phyloP scores from a whole-genome alignment of 2,113 vertebrate species.

The Dipodomys spectabilis region DNA sequence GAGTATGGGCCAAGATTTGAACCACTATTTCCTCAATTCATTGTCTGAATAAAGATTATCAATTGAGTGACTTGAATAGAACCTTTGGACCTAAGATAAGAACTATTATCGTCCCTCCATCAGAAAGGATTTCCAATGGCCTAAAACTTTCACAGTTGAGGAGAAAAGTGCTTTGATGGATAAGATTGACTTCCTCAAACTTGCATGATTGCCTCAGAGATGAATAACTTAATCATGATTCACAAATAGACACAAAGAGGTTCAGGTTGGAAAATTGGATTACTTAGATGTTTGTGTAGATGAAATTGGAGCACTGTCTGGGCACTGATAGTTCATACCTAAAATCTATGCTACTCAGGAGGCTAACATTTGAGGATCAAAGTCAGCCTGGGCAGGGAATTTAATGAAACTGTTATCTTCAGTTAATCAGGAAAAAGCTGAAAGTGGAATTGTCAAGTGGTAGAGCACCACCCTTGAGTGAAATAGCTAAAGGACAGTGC shows the following conservation, averaged over 20 bases:
- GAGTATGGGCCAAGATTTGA: background rate
- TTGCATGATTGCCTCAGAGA: accelerated
- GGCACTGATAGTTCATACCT: too few relatives aligned
- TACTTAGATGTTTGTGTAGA: background rate
- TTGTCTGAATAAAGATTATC: background rate
- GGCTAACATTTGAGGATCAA: too few relatives aligned
- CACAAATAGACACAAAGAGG: background rate
- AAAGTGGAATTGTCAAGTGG: too few relatives aligned
- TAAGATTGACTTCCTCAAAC: background rate
- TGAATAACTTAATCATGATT: background rate
- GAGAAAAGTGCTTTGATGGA: background rate
- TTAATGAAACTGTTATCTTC: too few relatives aligned
- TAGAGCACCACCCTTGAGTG: too few relatives aligned
- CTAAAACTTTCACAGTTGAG: background rate
- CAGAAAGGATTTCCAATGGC: background rate
- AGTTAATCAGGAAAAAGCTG: too few relatives aligned
- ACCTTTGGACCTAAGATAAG: background rate
- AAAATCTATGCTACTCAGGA: too few relatives aligned
- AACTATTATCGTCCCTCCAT: background rate
- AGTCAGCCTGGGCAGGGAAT: too few relatives aligned
- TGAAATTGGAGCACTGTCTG: background rate
- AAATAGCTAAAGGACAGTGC: too few relatives aligned
- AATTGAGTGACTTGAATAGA: background rate
- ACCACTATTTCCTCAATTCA: background rate
- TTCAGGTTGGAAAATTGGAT: background rate